A percentile compares a stretch with the other conserved stretches of the same genome.
Conservation (phyloP, 2,888 invertebrate genomes). For the Himalopsyche tibetana region DNA sequence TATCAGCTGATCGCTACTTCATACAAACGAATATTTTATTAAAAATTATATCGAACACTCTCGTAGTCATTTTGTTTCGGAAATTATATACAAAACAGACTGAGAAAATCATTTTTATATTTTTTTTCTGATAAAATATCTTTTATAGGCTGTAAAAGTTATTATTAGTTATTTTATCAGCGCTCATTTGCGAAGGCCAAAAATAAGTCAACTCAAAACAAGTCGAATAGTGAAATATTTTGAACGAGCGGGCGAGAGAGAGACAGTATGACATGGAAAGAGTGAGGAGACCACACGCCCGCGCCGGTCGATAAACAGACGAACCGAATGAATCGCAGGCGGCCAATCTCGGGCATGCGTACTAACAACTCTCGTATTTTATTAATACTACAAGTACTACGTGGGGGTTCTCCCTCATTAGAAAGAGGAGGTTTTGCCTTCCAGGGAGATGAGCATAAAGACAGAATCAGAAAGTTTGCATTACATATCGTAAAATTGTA, state of each 20-base stretch:
- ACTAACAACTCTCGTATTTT: conserved; percentile 18
- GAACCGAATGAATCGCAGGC: conserved; percentile 34
- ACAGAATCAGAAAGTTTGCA: too few relatives aligned
- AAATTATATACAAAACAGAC: too few relatives aligned
- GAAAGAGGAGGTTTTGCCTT: neutral
- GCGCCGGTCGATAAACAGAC: conserved; percentile 24
- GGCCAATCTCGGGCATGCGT: conserved; percentile 34
- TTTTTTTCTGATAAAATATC: too few relatives aligned
- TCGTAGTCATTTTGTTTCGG: too few relatives aligned
- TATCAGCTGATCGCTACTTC: neutral
- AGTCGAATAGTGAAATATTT: neutral
- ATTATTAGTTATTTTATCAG: neutral
- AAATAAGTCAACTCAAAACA: neutral
- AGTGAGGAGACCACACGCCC: conserved; percentile 10
- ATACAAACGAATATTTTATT: neutral
- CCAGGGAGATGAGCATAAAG: too few relatives aligned
- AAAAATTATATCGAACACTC: too few relatives aligned
- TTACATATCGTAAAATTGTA: too few relatives aligned
- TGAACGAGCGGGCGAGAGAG: neutral
- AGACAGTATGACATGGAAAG: neutral
- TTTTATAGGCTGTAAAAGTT: neutral
- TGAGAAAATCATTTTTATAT: too few relatives aligned
- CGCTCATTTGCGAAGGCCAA: conserved; percentile 7
- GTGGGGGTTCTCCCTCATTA: neutral
- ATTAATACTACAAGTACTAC: conserved; percentile 21